Percentiles rank a stretch among this genome's conserved stretches.
These are phyloP conservation scores for Ridgeia piscesae DNA, from an alignment of 1,140 invertebrate genomes.

Conservation along the genomic window DNA sequence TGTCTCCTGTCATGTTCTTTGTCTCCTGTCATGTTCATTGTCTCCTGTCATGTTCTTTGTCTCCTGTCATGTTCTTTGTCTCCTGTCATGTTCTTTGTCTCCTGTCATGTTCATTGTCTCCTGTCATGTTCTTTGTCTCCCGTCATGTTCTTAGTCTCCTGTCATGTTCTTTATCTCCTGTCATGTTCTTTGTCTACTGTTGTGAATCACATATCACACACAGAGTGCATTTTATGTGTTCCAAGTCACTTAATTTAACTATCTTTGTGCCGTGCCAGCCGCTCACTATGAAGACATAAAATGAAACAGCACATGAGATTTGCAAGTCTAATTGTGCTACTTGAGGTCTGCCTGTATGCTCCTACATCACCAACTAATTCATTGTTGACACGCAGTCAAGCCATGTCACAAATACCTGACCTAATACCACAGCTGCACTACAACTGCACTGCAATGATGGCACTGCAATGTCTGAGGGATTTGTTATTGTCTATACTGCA, in stretches of 20 bases:
- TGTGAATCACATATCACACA: not conserved
- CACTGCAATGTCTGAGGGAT: no score
- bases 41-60: not conserved
- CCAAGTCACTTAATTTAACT: not conserved
- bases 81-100: not conserved
- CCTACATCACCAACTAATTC: not conserved
- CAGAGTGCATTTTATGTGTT: not conserved
- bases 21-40: not conserved
- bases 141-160: not conserved
- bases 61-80: not conserved
- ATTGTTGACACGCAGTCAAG: not conserved
- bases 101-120: not conserved
- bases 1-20: not conserved
- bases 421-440: not conserved
- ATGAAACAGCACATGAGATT: constrained; percentile 1
- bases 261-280: not conserved
- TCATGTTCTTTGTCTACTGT: not conserved
- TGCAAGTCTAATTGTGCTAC: not conserved
- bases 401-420: not conserved
- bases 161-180: not conserved
- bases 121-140: not conserved
- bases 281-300: not conserved
- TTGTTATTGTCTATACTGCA: no score
- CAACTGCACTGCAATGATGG: not conserved
- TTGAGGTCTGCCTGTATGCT: not conserved